phyloP scores from a whole-genome alignment of 2,888 invertebrate species.

The Linnaemya tessellans region DNA sequence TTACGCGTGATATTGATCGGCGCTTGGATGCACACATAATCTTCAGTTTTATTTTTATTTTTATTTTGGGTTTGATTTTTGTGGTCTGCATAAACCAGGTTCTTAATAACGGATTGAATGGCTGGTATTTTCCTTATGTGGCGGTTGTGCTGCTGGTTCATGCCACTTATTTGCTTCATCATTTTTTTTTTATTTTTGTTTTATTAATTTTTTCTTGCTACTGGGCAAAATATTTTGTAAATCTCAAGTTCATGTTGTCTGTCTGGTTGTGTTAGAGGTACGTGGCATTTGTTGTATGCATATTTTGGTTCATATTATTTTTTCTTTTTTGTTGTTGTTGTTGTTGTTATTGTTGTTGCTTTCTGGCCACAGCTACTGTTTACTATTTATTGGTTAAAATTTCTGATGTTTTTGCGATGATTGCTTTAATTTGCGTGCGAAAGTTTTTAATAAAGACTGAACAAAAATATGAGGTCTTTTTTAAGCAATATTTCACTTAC shows the following conservation, averaged over 20 bases:
- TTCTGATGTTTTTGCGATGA: constrained; percentile 75
- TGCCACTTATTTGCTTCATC: constrained; percentile 59
- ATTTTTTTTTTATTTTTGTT: constrained; percentile 28
- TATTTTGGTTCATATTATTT: constrained; percentile 30
- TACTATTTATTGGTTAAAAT: constrained; percentile 68
- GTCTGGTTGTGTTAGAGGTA: constrained; percentile 38
- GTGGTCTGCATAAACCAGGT: constrained; percentile 50
- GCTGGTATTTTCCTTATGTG: constrained; percentile 42
- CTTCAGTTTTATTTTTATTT: constrained; percentile 28
- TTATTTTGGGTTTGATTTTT: constrained; percentile 57
- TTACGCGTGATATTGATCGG: constrained; percentile 75
- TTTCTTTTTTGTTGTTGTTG: constrained; percentile 58
- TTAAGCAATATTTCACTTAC: constrained; percentile 45
- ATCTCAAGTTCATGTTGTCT: constrained; percentile 66
- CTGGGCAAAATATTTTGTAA: constrained; percentile 67
- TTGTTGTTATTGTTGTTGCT: constrained; percentile 56
- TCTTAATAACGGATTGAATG: constrained; percentile 71
- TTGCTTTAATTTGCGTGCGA: constrained; percentile 83
- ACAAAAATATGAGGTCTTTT: constrained; percentile 36
- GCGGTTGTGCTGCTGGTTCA: constrained; percentile 32
- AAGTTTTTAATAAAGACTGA: constrained; percentile 77
- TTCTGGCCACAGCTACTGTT: constrained; percentile 67
- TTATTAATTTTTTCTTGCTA: constrained; percentile 61
- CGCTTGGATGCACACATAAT: constrained; percentile 68
- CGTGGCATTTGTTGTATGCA: constrained; percentile 52